A percentile compares a stretch with the other conserved stretches of the same genome.
Conservation (phyloP, 2,113 vertebrate species). For the Hypomesus transpacificus region DNA sequence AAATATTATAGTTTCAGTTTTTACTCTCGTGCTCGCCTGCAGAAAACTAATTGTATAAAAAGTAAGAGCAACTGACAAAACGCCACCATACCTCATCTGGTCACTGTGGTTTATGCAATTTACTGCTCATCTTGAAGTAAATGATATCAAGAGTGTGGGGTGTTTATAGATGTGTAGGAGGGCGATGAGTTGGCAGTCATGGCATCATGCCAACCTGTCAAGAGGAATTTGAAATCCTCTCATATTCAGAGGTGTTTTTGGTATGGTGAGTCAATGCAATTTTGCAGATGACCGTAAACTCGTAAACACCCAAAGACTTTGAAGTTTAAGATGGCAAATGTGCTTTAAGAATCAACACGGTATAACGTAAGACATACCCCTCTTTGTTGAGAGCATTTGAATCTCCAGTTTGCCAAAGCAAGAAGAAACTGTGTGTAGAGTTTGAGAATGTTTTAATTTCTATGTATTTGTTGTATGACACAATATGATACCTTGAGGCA, state of each 20-base stretch:
- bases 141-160: not conserved
- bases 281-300: constrained; percentile 19
- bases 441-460: not conserved
- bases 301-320: not conserved
- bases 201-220: constrained; percentile 14
- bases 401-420: too few species aligned
- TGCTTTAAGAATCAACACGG: not conserved
- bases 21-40: too few species aligned
- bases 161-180: not conserved
- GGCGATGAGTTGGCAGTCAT: constrained; percentile 4
- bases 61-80: too few species aligned
- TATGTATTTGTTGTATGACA: too few species aligned
- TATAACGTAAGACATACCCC: not conserved
- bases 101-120: too few species aligned
- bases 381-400: too few species aligned
- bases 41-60: too few species aligned
- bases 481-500: too few species aligned
- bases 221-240: constrained; percentile 9
- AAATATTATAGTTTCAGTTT: too few species aligned
- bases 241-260: constrained; percentile 7
- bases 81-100: too few species aligned
- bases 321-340: constrained; percentile 4
- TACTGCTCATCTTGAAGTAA: not conserved
- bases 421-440: not conserved
- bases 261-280: constrained; percentile 1